phyloP scores from a whole-genome alignment of 2,797 vertebrate genomes.

The Falco rusticolus region DNA sequence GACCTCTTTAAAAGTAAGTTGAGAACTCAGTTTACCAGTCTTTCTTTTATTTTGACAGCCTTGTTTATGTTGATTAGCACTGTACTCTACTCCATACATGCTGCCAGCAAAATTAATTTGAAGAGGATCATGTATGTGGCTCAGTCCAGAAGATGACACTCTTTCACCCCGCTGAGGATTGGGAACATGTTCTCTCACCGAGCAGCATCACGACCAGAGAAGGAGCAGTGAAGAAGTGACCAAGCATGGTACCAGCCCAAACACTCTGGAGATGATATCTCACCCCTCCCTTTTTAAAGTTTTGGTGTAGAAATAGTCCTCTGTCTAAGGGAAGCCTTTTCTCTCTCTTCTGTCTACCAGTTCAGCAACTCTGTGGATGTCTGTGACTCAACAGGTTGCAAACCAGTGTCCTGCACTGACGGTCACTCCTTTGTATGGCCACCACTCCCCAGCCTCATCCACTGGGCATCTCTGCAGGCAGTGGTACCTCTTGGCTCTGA shows the following conservation, averaged over 20 bases:
- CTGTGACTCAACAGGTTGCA: not conserved
- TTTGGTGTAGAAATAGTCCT: not conserved
- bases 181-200: not conserved
- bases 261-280: not conserved
- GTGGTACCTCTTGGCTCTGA: not conserved
- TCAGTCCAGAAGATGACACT: not conserved
- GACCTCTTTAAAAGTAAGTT: not conserved
- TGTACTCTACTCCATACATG: fast-evolving
- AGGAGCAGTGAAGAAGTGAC: not conserved
- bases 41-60: not conserved
- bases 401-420: not conserved
- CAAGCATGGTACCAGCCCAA: not conserved
- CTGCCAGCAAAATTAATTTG: not conserved
- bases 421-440: fast-evolving
- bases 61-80: not conserved
- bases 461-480: not conserved
- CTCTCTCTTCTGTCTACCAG: not conserved
- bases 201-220: not conserved
- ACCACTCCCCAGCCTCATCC: not conserved
- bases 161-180: not conserved
- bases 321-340: not conserved
- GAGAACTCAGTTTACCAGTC: not conserved
- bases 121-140: not conserved
- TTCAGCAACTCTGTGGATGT: not conserved
- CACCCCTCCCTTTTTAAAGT: not conserved